Base-by-base conservation (phyloP, 2,888 invertebrate species). In the Augochlorella aurata region DNA sequence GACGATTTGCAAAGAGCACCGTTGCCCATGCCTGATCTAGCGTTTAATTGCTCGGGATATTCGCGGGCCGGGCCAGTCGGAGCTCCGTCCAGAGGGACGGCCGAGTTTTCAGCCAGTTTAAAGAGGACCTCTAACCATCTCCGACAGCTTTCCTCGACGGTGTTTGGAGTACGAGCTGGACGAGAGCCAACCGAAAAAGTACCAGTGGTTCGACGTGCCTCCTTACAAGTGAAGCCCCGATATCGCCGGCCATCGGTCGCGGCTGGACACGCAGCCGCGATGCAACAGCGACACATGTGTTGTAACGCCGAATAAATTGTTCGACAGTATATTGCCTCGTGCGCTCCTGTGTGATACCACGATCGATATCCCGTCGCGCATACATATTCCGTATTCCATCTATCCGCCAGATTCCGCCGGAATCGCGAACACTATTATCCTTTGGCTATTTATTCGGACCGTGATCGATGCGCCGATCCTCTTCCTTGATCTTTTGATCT, bases 161-260 rank as follows among this genome's bases (percentile, higher is more conserved):
- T 93, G 93, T 85, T 68, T 91, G 85, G 91, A 91, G 85, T 93
- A 93, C 89, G 87, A 91, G 77, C 83, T 93, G 89, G 91, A 93
- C 85, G 89, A 90, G 75, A 89, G 88, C 83, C 90, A 90, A 84
- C 84, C 89, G 61, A 92, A 88, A 88, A 84, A 79, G 80, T 91
- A 91, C 89, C 92, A 93, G 85, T 93, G 92, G 92, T 93, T 93
- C 89, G 93, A 93, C 85, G 89, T 93, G 63, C 92, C 91, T 45
- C 87, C 88, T 54, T 92, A 90, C 87, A 78, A 76, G 65, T 78
- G 78, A 81, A 78, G 54, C 63, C 61, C 47, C 73, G 54, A 73
- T 45, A 24, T 44, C 54, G 38, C 68, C 67, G 38, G 63, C 38
- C 29, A 63, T 24, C 58, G 58, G 14, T 29, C 24, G 24, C 58